Evolutionary conservation across 2,797 vertebrate species (phyloP), one percentile per base, ranked within the genome.

Genomic region (Percopsis omiscomaycus): DNA sequence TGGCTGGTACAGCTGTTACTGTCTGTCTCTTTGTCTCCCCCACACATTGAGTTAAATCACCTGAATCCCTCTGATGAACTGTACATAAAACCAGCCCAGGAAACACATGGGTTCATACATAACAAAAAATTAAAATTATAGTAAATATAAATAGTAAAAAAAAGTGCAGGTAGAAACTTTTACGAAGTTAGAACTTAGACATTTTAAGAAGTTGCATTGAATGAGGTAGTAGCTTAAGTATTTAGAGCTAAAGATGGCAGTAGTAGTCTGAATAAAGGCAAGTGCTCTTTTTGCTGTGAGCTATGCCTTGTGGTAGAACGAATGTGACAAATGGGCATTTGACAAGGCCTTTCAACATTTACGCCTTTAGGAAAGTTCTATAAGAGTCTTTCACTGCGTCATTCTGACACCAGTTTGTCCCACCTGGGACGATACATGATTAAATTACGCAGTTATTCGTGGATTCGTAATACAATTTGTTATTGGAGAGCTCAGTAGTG

Each of bases 1-100:
- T 70, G 79, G 69, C 28, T 65, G 73, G 70, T 71, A 73, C 89
- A 88, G 85, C 89, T 90, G 89, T 73, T 64, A 15, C 83, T 27
- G 77, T 82, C 83, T 3, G 11, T 90, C 86, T 72, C 63, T 61
- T 77, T 84, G 80, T 84, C 42, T 71, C 58, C 29, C 52, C 70
- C 58, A 73, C 28, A 51, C 55, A 61, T 71, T 57, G 55, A 58
- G 59, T 66, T 10, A 69, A 52, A 77, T 81, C 76, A 85, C 87
- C 79, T 79, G 75, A 75, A 70, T 6, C 12, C 45, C 48, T 11
- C 44, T 11, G 55, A 15, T 63, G 47, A 37, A 37, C 32, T 37
- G 32, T 6, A 16, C 59, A 59, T 16, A 57, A 47, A 30, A 57
- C 16, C 1, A 3, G 9, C 54, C 22, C 16, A 37, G 3, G 42